Percentiles rank a stretch among this genome's conserved stretches.
Evolutionary conservation across 1,140 invertebrate species (phyloP).

Genomic region (Daktulosphaira vitifoliae): DNA sequence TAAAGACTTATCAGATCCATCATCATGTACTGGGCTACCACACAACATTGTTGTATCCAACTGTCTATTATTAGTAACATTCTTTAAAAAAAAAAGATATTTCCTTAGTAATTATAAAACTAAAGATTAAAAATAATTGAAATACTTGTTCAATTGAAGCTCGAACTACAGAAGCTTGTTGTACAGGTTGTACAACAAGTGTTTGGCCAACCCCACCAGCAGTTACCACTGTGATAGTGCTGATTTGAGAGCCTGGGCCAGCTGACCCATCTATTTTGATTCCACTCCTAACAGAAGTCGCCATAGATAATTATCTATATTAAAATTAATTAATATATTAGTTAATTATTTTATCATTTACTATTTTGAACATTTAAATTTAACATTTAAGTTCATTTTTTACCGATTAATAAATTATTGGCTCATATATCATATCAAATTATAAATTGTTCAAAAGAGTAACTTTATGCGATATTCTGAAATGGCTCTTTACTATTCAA

Average conservation of each 20-base stretch:
- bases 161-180: slow-evolving; percentile 22
- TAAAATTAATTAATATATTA: no score
- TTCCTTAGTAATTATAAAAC: no score
- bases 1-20: slow-evolving; percentile 29
- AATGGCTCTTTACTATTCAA: no score
- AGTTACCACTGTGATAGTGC: slow-evolving; percentile 23
- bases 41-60: slow-evolving; percentile 15
- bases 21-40: slow-evolving; percentile 25
- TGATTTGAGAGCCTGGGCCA: slow-evolving; percentile 24
- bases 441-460: no score
- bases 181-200: slow-evolving; percentile 26
- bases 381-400: no score
- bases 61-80: slow-evolving; percentile 22
- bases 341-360: no score
- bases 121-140: not conserved
- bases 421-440: no score
- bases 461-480: no score
- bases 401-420: no score
- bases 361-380: no score
- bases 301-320: slow-evolving; percentile 23
- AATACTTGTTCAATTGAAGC: slow-evolving; percentile 3
- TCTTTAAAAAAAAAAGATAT: no score
- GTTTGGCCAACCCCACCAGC: slow-evolving; percentile 25
- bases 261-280: slow-evolving; percentile 29
- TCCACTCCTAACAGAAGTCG: slow-evolving; percentile 31